Percentiles rank a stretch among this genome's conserved stretches.
Evolutionary conservation across 2,888 invertebrate species (phyloP).

Genomic region (Drosophila mimetica): DNA sequence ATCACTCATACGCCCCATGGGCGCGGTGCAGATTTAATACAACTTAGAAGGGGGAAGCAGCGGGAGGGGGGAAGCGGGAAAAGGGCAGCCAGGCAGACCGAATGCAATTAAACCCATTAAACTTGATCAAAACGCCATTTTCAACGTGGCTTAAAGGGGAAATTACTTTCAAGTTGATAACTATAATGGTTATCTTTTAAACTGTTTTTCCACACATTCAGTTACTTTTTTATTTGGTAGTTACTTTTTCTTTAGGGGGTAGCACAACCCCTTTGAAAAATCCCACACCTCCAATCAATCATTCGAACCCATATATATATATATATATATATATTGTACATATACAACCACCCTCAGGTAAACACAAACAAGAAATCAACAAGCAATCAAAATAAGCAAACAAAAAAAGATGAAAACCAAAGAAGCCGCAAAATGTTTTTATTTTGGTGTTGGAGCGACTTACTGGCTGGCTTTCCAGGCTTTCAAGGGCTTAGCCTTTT

Average conservation of each 20-base stretch:
- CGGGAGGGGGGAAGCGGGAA: too few species aligned
- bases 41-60: slow-evolving; percentile 15
- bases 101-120: slow-evolving; percentile 18
- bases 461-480: slow-evolving; percentile 64
- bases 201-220: too few species aligned
- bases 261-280: not conserved
- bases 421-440: slow-evolving; percentile 65
- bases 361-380: slow-evolving; percentile 28
- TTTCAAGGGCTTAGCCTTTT: slow-evolving; percentile 58
- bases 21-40: slow-evolving; percentile 28
- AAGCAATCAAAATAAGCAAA: slow-evolving; percentile 26
- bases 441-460: slow-evolving; percentile 62
- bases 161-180: not conserved
- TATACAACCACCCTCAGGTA: slow-evolving; percentile 27
- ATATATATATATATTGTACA: too few species aligned
- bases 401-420: slow-evolving; percentile 47
- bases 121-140: slow-evolving; percentile 1
- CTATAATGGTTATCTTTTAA: not conserved
- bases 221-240: too few species aligned
- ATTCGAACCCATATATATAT: not conserved
- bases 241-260: too few species aligned
- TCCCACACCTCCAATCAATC: slow-evolving; percentile 16
- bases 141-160: not conserved
- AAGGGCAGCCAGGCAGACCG: slow-evolving; percentile 8
- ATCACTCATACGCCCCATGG: slow-evolving; percentile 64